Percentiles rank a stretch among this genome's conserved stretches.
These are phyloP conservation scores for Thereva unica DNA, from an alignment of 2,888 invertebrate species.

Conservation along the genomic window DNA sequence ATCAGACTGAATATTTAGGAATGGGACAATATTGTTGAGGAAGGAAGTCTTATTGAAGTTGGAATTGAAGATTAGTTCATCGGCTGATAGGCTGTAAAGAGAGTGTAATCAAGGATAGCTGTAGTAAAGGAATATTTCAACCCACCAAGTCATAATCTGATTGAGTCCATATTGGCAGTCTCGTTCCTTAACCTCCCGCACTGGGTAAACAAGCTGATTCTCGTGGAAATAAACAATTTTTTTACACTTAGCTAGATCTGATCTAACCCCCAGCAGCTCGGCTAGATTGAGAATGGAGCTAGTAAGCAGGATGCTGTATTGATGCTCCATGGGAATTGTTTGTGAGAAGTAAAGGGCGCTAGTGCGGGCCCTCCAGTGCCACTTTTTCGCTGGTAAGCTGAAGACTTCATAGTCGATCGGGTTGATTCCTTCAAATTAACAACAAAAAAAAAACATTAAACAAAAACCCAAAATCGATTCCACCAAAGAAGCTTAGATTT, in stretches of 20 bases:
- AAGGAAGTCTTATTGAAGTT: constrained; percentile 71
- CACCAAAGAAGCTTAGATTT: constrained; percentile 7
- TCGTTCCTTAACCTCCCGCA: constrained; percentile 65
- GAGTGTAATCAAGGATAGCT: neutral
- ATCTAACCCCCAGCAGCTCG: constrained; percentile 69
- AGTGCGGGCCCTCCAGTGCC: constrained; percentile 77
- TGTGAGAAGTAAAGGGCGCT: constrained; percentile 67
- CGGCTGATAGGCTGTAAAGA: constrained; percentile 65
- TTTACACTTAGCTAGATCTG: constrained; percentile 63
- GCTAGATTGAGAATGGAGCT: constrained; percentile 73
- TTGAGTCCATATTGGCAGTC: constrained; percentile 79
- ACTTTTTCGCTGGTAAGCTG: constrained; percentile 71
- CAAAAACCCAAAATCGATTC: constrained; percentile 37
- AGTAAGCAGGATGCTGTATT: constrained; percentile 65
- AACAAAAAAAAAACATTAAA: neutral
- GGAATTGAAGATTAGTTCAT: constrained; percentile 72
- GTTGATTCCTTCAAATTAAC: constrained; percentile 51
- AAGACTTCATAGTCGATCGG: constrained; percentile 58
- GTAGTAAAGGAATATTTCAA: neutral
- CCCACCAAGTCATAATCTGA: constrained; percentile 71
- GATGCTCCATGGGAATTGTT: constrained; percentile 61
- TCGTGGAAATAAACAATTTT: constrained; percentile 79
- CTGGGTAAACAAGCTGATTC: constrained; percentile 75
- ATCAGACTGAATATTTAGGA: constrained; percentile 70
- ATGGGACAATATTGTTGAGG: constrained; percentile 63